Evolutionary conservation across 2,113 vertebrate species (phyloP).

Genomic region (Athene noctua): DNA sequence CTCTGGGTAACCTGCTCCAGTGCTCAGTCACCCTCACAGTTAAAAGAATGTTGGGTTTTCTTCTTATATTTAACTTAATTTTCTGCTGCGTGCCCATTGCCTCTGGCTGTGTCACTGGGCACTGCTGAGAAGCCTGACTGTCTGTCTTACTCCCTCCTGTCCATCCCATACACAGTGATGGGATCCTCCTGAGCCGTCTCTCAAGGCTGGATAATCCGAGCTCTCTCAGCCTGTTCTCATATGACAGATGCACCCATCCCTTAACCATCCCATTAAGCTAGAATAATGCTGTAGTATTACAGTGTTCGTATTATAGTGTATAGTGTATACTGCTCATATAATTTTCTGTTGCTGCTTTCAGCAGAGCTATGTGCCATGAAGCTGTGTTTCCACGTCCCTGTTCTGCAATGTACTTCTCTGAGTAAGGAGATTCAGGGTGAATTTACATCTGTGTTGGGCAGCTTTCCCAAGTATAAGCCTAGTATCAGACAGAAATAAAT

Average conservation of each 20-base stretch:
- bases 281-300: accelerated
- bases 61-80: not conserved
- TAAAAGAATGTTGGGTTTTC: not conserved
- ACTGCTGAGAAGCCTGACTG: not conserved
- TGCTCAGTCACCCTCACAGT: not conserved
- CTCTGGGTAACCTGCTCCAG: not conserved
- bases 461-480: not conserved
- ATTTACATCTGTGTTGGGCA: not conserved
- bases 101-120: not conserved
- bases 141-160: accelerated
- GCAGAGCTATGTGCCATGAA: accelerated
- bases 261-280: not conserved
- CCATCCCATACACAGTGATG: too few species aligned
- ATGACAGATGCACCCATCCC: not conserved
- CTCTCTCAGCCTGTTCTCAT: not conserved
- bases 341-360: not conserved
- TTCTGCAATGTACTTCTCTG: not conserved
- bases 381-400: not conserved
- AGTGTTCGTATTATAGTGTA: not conserved
- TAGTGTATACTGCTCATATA: not conserved
- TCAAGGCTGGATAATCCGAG: not conserved
- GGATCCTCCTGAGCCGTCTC: not conserved
- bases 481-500: not conserved
- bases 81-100: not conserved
- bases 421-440: not conserved